Evolutionary conservation across 2,888 invertebrate genomes (phyloP), one percentile per base, ranked within the genome.

Genomic region (Noctua pronuba): DNA sequence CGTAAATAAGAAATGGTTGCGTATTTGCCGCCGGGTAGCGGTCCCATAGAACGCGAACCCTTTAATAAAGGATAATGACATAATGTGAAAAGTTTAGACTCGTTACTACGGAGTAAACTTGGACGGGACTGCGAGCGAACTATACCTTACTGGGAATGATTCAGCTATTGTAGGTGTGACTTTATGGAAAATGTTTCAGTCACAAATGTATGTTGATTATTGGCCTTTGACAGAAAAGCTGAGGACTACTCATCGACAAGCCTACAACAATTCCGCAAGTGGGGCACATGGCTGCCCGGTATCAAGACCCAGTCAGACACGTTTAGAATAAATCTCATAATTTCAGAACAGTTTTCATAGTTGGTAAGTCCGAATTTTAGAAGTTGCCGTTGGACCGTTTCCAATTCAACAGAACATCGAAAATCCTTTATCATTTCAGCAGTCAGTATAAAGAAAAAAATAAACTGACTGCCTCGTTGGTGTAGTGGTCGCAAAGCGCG

Each of bases 31-130:
- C 35, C 28, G 41, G 6, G 28, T 72, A 24, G 49, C 13, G 82
- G 85, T 85, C 75, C 86, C n/a, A 78, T 72, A 71, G 73, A 85
- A 86, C 73, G 86, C 38, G 70, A 86, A 78, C 78, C 84, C 78
- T 84, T 73, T 84, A 84, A 76, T 79, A 85, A 85, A 77, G 82
- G 66, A 83, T 86, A 86, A 86, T 75, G 80, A 69, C 80, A 73
- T 86, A 86, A 85, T 86, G 84, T 78, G 80, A 74, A 76, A 86
- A 86, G 77, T 86, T 85, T 73, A 69, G 44, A 65, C 72, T 75
- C 52, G 71, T 71, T 86, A 82, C 66, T 58, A 44, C 44, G 1
- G 38, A 58, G 70, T 74, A 52, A 73, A 83, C 73, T 74, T 77
- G 38, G 66, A 58, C 49, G 65, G 31, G 46, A 49, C 62, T 35